phyloP scores from a whole-genome alignment of 2,797 vertebrate genomes.

The Emys orbicularis region DNA sequence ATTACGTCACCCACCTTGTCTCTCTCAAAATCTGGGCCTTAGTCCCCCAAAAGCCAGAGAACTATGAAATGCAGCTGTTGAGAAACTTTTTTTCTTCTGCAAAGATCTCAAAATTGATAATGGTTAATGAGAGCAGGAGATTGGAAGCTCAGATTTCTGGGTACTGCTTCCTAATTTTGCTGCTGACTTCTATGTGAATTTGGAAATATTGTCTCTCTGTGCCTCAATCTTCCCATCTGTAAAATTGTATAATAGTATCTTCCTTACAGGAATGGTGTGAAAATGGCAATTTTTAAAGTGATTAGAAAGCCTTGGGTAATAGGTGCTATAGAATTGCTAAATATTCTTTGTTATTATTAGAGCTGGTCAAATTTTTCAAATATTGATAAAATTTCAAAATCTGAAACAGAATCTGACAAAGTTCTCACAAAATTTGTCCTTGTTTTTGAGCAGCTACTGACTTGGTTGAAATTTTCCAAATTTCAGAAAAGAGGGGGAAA shows the following conservation, averaged over 20 bases:
- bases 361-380: not conserved
- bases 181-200: not conserved
- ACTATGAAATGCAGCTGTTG: not conserved
- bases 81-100: not conserved
- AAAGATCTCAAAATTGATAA: not conserved
- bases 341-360: not conserved
- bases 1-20: not conserved
- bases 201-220: not conserved
- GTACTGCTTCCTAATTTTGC: not conserved
- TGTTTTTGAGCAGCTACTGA: not conserved
- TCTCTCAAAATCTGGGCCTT: not conserved
- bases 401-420: not conserved
- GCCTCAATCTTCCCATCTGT: not conserved
- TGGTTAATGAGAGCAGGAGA: not conserved
- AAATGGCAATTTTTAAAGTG: not conserved
- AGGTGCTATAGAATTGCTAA: not conserved
- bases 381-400: not conserved
- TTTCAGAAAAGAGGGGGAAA: not conserved
- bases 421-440: not conserved
- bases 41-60: not conserved
- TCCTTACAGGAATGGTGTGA: not conserved
- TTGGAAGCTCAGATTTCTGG: not conserved
- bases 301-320: not conserved
- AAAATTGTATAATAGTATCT: not conserved
- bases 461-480: not conserved